phyloP scores from a whole-genome alignment of 2,888 invertebrate genomes.

The Diabrotica balteata region DNA sequence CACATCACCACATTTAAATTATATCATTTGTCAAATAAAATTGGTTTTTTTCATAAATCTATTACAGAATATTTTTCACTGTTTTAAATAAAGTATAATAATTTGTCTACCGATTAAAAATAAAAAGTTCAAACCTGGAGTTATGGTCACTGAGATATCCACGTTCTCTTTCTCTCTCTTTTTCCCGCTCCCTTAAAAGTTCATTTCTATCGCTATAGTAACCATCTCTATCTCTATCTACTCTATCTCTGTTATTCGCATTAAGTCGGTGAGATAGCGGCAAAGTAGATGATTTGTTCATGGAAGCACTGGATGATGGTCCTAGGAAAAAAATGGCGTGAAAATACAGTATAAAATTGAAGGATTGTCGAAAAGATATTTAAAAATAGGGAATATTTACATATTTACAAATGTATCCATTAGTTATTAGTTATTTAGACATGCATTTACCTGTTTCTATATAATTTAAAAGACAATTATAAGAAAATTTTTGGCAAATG shows the following conservation, averaged over 20 bases:
- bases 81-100: background rate
- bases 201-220: slow-evolving; percentile 92
- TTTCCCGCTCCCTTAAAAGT: slow-evolving; percentile 77
- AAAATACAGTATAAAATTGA: no score
- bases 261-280: slow-evolving; percentile 78
- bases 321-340: slow-evolving; percentile 53
- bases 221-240: slow-evolving; percentile 75
- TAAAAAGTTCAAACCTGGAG: slow-evolving; percentile 66
- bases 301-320: slow-evolving; percentile 71
- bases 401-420: no score
- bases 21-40: no score
- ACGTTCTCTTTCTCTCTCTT: slow-evolving; percentile 68
- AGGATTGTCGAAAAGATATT: no score
- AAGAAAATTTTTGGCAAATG: no score
- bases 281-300: slow-evolving; percentile 83
- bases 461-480: no score
- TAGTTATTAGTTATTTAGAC: no score
- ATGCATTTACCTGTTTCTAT: no score
- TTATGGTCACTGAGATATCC: slow-evolving; percentile 85
- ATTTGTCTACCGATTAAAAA: background rate
- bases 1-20: no score
- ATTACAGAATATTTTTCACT: no score
- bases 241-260: slow-evolving; percentile 69
- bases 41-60: no score
- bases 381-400: no score